Evolutionary conservation across 1,140 invertebrate species (phyloP).

Genomic region (Andricus grossulariae): DNA sequence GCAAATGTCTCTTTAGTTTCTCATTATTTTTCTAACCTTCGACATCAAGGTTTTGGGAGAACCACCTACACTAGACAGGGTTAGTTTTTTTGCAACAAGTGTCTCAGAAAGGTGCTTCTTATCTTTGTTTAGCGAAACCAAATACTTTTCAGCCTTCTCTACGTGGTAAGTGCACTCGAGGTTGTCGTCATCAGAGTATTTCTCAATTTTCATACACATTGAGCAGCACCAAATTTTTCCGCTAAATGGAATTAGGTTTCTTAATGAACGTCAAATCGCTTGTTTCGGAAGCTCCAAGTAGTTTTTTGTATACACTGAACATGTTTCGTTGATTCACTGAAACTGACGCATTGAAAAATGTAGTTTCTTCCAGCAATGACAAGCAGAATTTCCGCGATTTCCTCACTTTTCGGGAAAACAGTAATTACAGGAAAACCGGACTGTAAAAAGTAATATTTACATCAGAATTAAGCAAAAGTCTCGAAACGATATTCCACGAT

Average conservation of each 20-base stretch:
- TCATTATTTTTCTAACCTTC: conserved; percentile 52
- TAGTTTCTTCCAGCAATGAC: too few species aligned
- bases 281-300: conserved; percentile 82
- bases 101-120: conserved; percentile 68
- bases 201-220: conserved; percentile 59
- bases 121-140: conserved; percentile 76
- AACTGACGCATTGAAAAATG: conserved; percentile 84
- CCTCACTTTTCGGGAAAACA: conserved; percentile 80
- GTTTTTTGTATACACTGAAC: conserved; percentile 80
- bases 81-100: conserved; percentile 73
- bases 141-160: too few species aligned
- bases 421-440: conserved; percentile 81
- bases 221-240: conserved; percentile 76
- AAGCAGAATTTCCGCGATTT: conserved; percentile 79
- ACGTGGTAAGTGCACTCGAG: too few species aligned
- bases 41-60: neutral
- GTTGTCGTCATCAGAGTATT: too few species aligned
- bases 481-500: too few species aligned
- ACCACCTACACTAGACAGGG: conserved; percentile 45
- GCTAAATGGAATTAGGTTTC: conserved; percentile 75
- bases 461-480: too few species aligned
- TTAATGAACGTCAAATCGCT: conserved; percentile 81
- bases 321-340: conserved; percentile 79
- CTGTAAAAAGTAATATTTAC: conserved; percentile 64
- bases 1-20: too few species aligned